Conservation (phyloP, 2,888 invertebrate species). For the Ichneumon xanthorius region DNA sequence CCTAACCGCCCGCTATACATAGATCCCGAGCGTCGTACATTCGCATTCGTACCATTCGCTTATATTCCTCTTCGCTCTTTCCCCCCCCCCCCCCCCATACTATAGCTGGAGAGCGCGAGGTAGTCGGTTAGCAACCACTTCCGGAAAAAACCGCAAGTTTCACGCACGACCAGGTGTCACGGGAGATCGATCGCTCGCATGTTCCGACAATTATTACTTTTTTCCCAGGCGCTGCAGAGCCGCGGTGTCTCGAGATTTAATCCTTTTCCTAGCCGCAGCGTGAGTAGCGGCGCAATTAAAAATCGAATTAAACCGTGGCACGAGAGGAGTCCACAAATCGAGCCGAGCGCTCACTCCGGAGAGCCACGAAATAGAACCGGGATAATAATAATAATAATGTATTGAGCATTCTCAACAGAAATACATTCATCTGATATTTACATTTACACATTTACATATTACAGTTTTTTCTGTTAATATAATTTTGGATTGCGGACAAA, state of each 20-base stretch:
- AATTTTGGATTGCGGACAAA: no score
- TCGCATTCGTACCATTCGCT: slow-evolving; percentile 37
- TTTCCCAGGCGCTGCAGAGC: not conserved
- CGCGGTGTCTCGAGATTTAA: not conserved
- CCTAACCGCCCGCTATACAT: slow-evolving; percentile 11
- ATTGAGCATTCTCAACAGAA: no score
- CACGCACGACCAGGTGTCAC: slow-evolving; percentile 49
- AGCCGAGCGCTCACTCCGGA: slow-evolving; percentile 2
- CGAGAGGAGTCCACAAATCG: slow-evolving; percentile 23
- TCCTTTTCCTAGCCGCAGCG: not conserved
- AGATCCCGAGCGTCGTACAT: slow-evolving; percentile 15
- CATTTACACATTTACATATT: no score
- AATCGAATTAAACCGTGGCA: not conserved
- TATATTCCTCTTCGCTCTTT: slow-evolving; percentile 19
- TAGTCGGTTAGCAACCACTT: slow-evolving; percentile 18
- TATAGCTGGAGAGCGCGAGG: slow-evolving; percentile 12
- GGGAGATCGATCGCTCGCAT: slow-evolving; percentile 38
- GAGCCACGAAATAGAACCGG: slow-evolving; percentile 21
- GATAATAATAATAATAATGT: no score
- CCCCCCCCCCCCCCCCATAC: not conserved
- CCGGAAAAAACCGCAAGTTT: slow-evolving; percentile 49
- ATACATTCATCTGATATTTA: no score
- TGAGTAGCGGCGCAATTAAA: not conserved
- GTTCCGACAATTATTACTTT: slow-evolving; percentile 17
- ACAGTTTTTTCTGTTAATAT: no score